Evolutionary conservation across 2,888 invertebrate species (phyloP), one percentile per base, ranked within the genome.

Genomic region (Apoda limacodes): DNA sequence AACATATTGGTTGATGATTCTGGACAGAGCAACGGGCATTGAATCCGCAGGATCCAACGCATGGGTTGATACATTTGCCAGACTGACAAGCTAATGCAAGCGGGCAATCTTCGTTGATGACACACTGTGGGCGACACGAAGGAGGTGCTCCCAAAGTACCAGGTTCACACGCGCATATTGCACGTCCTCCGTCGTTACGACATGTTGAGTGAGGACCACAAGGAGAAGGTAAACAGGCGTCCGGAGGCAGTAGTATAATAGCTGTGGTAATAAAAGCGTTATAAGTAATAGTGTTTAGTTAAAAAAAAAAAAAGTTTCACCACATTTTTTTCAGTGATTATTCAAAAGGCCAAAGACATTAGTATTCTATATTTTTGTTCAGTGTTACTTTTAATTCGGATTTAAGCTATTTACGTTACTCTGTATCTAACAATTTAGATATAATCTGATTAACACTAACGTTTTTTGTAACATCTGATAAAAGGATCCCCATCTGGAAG

Each of bases 101-200:
- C 1, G 90, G 89, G 52, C 92, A 92, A 50, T 92, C 91, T 57
- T 89, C 87, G 55, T 90, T 87, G 48, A 90, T 89, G 25, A 88
- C 75, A 58, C 92, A 92, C 59, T 90, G 89, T 0, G 90, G 90
- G 28, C 90, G 83, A 49, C 91, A 91, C 37, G 88, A 82, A 1
- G 90, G 90, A n/a, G 90, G 89, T 1, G 88, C 87, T 3, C 90
- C 91, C n/a, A 88, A 78, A 74, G 89, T 89, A 17, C 88, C 89
- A 4, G 84, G 75, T 35, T 88, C 76, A 50, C 92, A 92, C 0
- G 87, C 85, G 55, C 92, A 92, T 1, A 89, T 85, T 1, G 90
- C 86, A 34, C 88, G 83, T 6, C 84, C 83, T 25, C 80, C 78
- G 39, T 87, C 86, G 15, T 82, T 80, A 39, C 82, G 82, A 46